phyloP scores from a whole-genome alignment of 2,797 vertebrate genomes.

The Dipus sagitta region DNA sequence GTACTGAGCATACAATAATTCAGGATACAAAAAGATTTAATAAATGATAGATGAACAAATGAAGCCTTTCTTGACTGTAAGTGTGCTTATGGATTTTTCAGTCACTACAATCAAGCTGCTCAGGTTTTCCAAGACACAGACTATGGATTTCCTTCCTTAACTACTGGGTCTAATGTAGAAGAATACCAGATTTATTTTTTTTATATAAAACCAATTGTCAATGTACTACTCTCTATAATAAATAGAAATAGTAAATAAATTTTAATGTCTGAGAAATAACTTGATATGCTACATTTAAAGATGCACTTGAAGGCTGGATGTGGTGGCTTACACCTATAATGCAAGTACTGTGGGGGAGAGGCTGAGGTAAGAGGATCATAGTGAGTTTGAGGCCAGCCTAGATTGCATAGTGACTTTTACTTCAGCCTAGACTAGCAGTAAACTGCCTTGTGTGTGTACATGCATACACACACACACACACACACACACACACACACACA shows the following conservation, averaged over 20 bases:
- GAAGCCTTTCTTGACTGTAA: not conserved
- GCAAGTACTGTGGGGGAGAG: too few species aligned
- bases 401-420: too few species aligned
- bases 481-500: too few species aligned
- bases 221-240: not conserved
- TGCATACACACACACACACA: too few species aligned
- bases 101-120: not conserved
- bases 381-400: too few species aligned
- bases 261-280: not conserved
- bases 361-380: too few species aligned
- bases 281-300: not conserved
- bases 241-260: not conserved
- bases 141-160: not conserved
- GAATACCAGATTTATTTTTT: not conserved
- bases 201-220: not conserved
- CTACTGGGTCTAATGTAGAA: not conserved
- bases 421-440: too few species aligned
- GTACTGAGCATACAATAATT: not conserved
- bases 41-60: slow-evolving; percentile 26
- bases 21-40: not conserved
- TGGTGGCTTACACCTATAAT: too few species aligned
- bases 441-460: too few species aligned
- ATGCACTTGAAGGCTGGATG: too few species aligned
- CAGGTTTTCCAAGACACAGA: not conserved
- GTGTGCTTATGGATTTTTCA: not conserved